phyloP scores from a whole-genome alignment of 2,113 vertebrate genomes.

The Muntiacus reevesi region DNA sequence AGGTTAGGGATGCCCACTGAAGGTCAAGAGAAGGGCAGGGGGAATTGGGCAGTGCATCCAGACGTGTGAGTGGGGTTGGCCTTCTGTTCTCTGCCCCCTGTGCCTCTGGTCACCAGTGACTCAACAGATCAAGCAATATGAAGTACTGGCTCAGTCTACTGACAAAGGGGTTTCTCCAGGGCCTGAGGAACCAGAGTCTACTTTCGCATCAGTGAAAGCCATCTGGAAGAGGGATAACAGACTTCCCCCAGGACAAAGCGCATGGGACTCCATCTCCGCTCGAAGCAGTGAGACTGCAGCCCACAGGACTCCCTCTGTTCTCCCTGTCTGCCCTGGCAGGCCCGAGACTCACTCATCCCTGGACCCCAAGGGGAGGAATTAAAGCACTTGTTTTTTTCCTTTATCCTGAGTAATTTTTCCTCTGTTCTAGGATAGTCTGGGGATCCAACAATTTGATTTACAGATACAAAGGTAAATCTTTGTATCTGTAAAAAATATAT shows the following conservation, averaged over 20 bases:
- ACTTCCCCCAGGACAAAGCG: neutral
- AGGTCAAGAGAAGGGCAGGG: neutral
- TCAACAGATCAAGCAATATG: neutral
- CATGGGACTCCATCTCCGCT: neutral
- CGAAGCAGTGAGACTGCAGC: neutral
- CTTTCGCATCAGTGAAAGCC: neutral
- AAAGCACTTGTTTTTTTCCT: neutral
- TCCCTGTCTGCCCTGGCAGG: neutral
- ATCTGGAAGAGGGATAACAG: neutral
- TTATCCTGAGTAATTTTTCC: neutral
- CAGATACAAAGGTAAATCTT: neutral
- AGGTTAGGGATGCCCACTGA: neutral
- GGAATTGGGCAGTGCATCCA: neutral
- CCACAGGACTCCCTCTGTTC: neutral
- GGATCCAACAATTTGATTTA: neutral
- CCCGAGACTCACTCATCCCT: neutral
- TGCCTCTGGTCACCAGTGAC: neutral
- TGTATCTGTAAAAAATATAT: neutral
- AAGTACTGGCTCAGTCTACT: neutral
- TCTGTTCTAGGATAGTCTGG: neutral
- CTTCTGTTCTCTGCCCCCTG: neutral
- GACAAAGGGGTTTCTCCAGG: neutral
- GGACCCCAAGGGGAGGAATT: neutral
- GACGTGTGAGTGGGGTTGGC: neutral
- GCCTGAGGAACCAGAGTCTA: neutral